Evolutionary conservation across 2,888 invertebrate genomes (phyloP), one percentile per base, ranked within the genome.

Genomic region (Drosophila mercatorum): DNA sequence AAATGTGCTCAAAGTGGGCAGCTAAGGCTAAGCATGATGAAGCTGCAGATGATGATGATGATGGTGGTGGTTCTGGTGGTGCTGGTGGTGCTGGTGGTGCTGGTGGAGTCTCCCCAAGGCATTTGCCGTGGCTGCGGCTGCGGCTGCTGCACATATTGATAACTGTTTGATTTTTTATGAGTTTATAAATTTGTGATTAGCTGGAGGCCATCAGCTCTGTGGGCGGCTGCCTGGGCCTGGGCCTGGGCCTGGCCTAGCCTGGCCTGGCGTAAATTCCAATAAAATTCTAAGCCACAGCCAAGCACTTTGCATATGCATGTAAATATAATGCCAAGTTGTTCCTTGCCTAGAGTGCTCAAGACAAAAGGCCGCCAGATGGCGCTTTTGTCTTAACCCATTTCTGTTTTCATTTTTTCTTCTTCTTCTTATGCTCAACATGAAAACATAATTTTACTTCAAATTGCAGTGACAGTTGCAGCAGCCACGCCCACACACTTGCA

Each of bases 401-500:
- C 51, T n/a, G n/a, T 49, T 8, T n/a, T 47, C 2, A 17, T 17
- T n/a, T n/a, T 31, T 28, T 55, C n/a, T 55, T 44, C 47, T 46
- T 69, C 66, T 84, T 75, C 82, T 79, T 79, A 87, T 85, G 82
- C 75, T 67, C 81, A 82, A 87, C 86, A 87, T 86, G 90, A 85
- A 90, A 90, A 90, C 90, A 90, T 87, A 87, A 87, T 88, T 87
- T 87, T 79, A 74, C 75, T 83, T 88, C 79, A 90, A 90, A 88
- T 86, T 78, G 89, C 80, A 80, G 78, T 79, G 88, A 81, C 88
- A 89, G 81, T 78, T 76, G 75, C 89, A 89, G 82, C 71, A 70
- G 75, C 68, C 70, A 80, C 83, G 85, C 82, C 82, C 78, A 73
- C 77, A 62, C 72, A 72, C 72, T 84, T 71, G 65, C 68, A 57